phyloP scores from a whole-genome alignment of 2,113 vertebrate genomes.

The Bos indicus region DNA sequence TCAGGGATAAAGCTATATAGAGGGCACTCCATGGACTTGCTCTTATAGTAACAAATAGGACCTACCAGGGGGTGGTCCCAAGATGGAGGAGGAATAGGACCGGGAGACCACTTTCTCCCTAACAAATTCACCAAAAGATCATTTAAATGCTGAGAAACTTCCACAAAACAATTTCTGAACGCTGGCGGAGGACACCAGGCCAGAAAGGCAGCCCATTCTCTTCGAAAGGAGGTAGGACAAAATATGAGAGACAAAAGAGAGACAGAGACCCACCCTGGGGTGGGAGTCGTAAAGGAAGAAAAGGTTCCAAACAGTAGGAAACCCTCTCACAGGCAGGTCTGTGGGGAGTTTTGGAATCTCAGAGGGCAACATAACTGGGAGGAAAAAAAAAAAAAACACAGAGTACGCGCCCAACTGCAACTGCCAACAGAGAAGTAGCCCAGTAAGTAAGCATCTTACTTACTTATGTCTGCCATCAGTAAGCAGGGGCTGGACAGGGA shows the following conservation, averaged over 20 bases:
- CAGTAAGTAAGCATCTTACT: too few species aligned
- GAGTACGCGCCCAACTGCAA: rapidly evolving
- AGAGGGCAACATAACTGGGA: not conserved
- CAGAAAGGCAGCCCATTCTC: not conserved
- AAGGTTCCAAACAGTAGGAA: not conserved
- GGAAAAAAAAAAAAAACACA: not conserved
- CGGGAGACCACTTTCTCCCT: not conserved
- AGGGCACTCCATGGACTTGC: not conserved
- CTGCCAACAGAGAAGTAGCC: not conserved
- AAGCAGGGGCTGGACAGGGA: not conserved
- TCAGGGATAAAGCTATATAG: not conserved
- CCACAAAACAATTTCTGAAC: not conserved
- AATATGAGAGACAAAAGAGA: not conserved
- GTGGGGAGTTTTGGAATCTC: not conserved
- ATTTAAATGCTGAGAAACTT: not conserved
- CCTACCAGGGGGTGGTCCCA: not conserved
- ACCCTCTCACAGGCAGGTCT: not conserved
- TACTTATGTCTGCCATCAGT: not conserved
- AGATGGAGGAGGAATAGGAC: not conserved
- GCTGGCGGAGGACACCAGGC: not conserved
- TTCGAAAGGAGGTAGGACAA: not conserved
- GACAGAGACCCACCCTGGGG: not conserved
- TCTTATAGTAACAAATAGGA: not conserved
- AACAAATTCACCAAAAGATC: not conserved
- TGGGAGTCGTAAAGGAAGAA: not conserved